Evolutionary conservation across 2,888 invertebrate species (phyloP), one percentile per base, ranked within the genome.

Genomic region (Lasiommata megera): DNA sequence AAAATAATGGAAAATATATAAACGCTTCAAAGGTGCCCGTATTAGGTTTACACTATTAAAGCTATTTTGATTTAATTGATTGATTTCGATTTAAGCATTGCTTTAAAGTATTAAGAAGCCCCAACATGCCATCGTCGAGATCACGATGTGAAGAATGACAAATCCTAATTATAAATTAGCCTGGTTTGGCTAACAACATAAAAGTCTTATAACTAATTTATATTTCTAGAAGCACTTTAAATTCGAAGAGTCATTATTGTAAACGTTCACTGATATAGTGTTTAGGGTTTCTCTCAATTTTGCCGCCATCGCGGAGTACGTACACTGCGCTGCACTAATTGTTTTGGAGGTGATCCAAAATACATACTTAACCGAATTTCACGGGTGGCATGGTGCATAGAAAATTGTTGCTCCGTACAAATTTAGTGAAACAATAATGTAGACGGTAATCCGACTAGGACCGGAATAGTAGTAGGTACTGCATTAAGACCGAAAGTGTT

Each of bases 261-360:
- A 58, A 50, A 54, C 38, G 41, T 41, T 52, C 29, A 7, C 52
- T 52, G 41, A 41, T n/a, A n/a, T 52, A 52, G 31, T 18, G 74
- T 78, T 80, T 75, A 70, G 74, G 47, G 40, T 31, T 48, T 74
- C 68, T 69, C 72, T 67, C 74, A 71, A 74, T 74, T 74, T 71
- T 68, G 68, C 70, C 69, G 71, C 71, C 70, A 68, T 74, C 74
- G 76, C 77, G 71, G 41, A 50, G 57, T 60, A 55, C 53, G 43
- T 73, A 73, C 69, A 73, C 69, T 64, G 60, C 72, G 71, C 71
- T 71, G 80, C 80, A 80, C 86, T 90, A 88, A 88, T 88, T 88
- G 86, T 88, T 88, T 90, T 90, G 89, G 89, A 85, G 73, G 69
- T 78, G 68, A 76, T 88, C 89, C 89, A 89, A 88, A 82, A 85